These are phyloP conservation scores for Glossophaga mutica DNA, from an alignment of 2,797 vertebrate genomes.

Conservation along the genomic window DNA sequence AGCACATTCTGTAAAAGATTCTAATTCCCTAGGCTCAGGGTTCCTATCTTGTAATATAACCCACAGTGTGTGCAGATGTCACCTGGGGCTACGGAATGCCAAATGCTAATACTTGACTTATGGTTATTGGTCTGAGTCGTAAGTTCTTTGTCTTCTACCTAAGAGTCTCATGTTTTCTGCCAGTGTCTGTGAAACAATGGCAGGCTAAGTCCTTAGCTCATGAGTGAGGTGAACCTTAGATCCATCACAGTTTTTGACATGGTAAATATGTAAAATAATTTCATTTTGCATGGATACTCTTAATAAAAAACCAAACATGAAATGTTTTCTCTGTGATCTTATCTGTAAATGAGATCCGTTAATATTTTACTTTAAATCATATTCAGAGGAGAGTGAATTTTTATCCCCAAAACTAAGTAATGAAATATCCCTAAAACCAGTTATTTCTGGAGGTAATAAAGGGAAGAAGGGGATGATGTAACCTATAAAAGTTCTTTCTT, in stretches of 20 bases:
- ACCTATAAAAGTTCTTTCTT: constrained; percentile 23
- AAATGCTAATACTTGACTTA: neutral
- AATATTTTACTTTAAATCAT: constrained; percentile 15
- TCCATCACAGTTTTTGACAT: neutral
- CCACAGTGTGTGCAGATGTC: neutral
- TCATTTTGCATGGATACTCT: neutral
- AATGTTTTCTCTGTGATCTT: neutral
- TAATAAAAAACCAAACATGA: neutral
- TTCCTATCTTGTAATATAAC: neutral
- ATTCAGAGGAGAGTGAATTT: constrained; percentile 25
- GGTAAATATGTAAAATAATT: neutral
- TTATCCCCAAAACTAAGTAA: neutral
- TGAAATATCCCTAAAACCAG: neutral
- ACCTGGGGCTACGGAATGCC: neutral
- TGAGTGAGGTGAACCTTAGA: neutral
- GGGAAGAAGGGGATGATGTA: constrained; percentile 10
- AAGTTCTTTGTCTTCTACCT: neutral
- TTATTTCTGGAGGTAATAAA: neutral
- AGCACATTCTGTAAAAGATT: neutral
- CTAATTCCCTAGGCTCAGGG: neutral
- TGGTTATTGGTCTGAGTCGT: neutral
- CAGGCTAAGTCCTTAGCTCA: neutral
- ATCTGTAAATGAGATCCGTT: neutral
- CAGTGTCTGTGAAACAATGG: neutral
- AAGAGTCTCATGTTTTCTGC: neutral